Evolutionary conservation across 2,888 invertebrate genomes (phyloP).

Genomic region (Iselma pallidipennis): DNA sequence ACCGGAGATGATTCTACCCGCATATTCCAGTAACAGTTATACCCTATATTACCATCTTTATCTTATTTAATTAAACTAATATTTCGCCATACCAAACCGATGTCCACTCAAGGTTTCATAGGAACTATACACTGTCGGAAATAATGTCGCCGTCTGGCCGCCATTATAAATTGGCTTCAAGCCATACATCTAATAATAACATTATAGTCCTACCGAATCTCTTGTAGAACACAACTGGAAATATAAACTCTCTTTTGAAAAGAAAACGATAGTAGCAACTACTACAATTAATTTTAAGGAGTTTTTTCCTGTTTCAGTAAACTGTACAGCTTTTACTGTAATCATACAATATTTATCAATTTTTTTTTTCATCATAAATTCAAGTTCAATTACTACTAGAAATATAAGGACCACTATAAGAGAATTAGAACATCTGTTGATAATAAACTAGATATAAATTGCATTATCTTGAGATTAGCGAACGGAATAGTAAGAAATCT

Average conservation of each 20-base stretch:
- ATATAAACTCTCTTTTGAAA: background rate
- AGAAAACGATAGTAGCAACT: background rate
- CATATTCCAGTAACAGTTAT: background rate
- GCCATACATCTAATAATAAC: background rate
- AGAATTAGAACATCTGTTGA: background rate
- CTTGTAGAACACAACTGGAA: background rate
- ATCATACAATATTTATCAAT: slow-evolving; percentile 16
- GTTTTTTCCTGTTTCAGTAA: no score
- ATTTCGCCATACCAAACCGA: slow-evolving; percentile 11
- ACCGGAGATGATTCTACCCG: background rate
- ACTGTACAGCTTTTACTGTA: slow-evolving; percentile 12
- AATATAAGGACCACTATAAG: background rate
- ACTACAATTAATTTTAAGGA: background rate
- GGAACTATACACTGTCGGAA: background rate
- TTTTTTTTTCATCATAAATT: slow-evolving; percentile 1
- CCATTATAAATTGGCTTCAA: background rate
- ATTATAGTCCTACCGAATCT: background rate
- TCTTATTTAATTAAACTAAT: slow-evolving; percentile 23
- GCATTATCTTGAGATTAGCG: slow-evolving; percentile 21
- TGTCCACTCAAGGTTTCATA: slow-evolving; percentile 2
- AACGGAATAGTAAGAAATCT: slow-evolving; percentile 20
- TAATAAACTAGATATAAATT: background rate
- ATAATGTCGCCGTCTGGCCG: background rate
- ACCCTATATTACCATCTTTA: slow-evolving; percentile 11
- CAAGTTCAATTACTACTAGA: background rate